These are phyloP conservation scores for Nothobranchius furzeri DNA, from an alignment of 2,113 vertebrate genomes.

Conservation along the genomic window DNA sequence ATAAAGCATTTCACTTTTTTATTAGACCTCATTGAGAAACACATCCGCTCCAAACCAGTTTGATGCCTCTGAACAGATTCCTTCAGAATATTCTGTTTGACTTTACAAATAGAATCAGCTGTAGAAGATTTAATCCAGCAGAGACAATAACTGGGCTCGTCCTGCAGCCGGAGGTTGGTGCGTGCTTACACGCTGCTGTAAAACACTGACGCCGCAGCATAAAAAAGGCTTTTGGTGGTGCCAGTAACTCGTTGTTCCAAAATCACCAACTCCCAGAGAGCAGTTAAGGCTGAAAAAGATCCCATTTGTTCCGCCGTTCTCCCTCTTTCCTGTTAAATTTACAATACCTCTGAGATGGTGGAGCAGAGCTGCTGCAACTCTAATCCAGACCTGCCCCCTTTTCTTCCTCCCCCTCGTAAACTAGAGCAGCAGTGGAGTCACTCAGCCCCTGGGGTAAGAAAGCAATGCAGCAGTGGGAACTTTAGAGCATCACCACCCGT, in stretches of 20 bases:
- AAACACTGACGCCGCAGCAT: slow-evolving; percentile 7
- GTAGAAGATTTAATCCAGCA: background rate
- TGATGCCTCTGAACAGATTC: too few species aligned
- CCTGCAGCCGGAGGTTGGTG: background rate
- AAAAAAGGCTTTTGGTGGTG: slow-evolving; percentile 10
- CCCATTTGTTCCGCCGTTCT: slow-evolving; percentile 61
- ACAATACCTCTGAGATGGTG: slow-evolving; percentile 58
- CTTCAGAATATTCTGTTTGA: too few species aligned
- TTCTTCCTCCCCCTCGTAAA: slow-evolving; percentile 47
- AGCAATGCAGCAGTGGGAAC: slow-evolving; percentile 65
- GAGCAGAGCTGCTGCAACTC: slow-evolving; percentile 46
- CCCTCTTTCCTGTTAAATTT: slow-evolving; percentile 51
- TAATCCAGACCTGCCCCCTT: slow-evolving; percentile 42
- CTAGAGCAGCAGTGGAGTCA: slow-evolving; percentile 55
- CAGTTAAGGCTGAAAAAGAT: slow-evolving; percentile 52
- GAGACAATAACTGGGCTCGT: background rate
- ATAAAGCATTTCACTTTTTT: too few species aligned
- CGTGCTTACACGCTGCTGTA: background rate
- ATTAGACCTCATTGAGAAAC: too few species aligned
- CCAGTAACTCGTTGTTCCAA: slow-evolving; percentile 11
- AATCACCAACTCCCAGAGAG: slow-evolving; percentile 41
- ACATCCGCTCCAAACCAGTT: too few species aligned
- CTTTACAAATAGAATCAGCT: background rate
- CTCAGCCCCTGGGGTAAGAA: slow-evolving; percentile 58
- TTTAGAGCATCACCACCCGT: slow-evolving; percentile 62